Evolutionary conservation across 2,888 invertebrate genomes (phyloP).

Genomic region (Meiosimyza platycephala): DNA sequence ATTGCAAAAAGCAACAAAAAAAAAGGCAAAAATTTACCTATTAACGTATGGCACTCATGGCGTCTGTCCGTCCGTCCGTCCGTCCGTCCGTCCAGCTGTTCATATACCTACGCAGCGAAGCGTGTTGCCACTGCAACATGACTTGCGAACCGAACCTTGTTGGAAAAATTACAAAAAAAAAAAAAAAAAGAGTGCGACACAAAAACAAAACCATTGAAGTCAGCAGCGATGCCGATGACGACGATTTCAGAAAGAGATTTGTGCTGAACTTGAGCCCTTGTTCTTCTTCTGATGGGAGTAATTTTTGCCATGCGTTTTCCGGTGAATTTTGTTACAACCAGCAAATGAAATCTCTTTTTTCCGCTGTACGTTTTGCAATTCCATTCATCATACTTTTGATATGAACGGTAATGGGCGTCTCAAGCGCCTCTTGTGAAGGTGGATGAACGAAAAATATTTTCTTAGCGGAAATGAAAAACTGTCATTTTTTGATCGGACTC

Average conservation of each 20-base stretch:
- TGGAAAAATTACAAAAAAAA: no score
- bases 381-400: slow-evolving; percentile 36
- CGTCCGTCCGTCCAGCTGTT: neutral
- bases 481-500: slow-evolving; percentile 63
- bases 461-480: slow-evolving; percentile 63
- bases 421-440: neutral
- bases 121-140: slow-evolving; percentile 26
- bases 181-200: no score
- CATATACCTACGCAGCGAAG: slow-evolving; percentile 36
- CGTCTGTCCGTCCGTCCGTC: neutral
- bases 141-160: neutral
- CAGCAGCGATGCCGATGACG: slow-evolving; percentile 18
- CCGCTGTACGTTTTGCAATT: neutral
- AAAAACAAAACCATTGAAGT: neutral
- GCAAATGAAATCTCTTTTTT: slow-evolving; percentile 31
- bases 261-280: neutral
- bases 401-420: neutral
- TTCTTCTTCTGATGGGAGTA: neutral
- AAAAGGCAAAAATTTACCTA: slow-evolving; percentile 36
- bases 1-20: slow-evolving; percentile 46
- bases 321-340: neutral
- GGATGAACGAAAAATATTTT: slow-evolving; percentile 45
- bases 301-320: no score
- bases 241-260: slow-evolving; percentile 29
- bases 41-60: slow-evolving; percentile 32